Conservation (phyloP, 2,888 invertebrate genomes). For the Meliscaeva auricollis region DNA sequence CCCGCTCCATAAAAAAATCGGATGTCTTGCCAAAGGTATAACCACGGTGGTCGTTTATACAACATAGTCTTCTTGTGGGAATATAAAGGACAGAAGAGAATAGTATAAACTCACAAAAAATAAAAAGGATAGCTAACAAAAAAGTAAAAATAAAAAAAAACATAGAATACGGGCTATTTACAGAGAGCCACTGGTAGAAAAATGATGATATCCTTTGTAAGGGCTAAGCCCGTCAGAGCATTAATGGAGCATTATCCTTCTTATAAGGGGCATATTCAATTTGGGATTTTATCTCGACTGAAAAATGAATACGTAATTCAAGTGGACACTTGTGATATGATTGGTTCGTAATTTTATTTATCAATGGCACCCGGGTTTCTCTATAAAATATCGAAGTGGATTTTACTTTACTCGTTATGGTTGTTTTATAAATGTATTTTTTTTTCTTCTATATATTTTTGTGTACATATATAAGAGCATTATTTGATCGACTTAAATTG, state of each 20-base stretch:
- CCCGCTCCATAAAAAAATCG: conserved; percentile 21
- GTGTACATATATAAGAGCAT: conserved; percentile 4
- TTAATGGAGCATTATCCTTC: conserved; percentile 56
- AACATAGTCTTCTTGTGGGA: background rate
- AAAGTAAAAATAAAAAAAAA: background rate
- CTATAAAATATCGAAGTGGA: conserved; percentile 31
- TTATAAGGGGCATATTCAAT: conserved; percentile 66
- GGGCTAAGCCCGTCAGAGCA: conserved; percentile 40
- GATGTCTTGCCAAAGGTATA: conserved; percentile 44
- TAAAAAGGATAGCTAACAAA: background rate
- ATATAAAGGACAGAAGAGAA: background rate
- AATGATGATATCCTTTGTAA: conserved; percentile 49
- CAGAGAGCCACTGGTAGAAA: conserved; percentile 32
- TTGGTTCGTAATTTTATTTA: conserved; percentile 69
- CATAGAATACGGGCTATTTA: conserved; percentile 34
- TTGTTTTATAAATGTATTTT: background rate
- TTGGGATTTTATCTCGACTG: conserved; percentile 63
- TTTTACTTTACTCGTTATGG: conserved; percentile 13
- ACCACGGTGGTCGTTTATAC: background rate
- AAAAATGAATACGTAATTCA: conserved; percentile 72
- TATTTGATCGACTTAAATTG: conserved; percentile 37
- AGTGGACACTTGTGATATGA: conserved; percentile 70
- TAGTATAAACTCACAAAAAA: conserved; percentile 5
- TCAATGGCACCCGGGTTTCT: conserved; percentile 40
- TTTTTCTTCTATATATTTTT: background rate